These are phyloP conservation scores for Orchesellides sinensis DNA, from an alignment of 2,888 invertebrate genomes.

Conservation along the genomic window DNA sequence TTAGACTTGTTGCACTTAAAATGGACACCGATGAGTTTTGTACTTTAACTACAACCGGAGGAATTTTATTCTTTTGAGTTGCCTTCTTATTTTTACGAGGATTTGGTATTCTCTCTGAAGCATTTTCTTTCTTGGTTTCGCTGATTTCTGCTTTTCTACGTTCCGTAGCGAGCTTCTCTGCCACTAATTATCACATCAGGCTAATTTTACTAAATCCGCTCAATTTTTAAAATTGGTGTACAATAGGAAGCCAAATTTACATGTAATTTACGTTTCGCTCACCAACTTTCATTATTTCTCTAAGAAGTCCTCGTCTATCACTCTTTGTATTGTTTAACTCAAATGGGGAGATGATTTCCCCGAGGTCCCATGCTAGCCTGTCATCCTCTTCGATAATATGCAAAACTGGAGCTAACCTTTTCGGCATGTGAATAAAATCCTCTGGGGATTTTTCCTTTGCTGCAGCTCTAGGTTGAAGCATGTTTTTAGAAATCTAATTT, in stretches of 20 bases:
- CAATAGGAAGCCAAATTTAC: neutral
- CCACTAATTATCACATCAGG: neutral
- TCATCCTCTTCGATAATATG: constrained; percentile 44
- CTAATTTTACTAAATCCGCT: neutral
- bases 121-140: neutral
- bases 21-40: constrained; percentile 52
- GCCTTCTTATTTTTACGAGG: neutral
- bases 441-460: constrained; percentile 21
- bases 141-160: neutral
- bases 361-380: constrained; percentile 47
- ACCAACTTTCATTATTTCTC: constrained; percentile 34
- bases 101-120: neutral
- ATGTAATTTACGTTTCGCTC: neutral
- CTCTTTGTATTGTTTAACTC: constrained; percentile 53
- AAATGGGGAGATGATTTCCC: constrained; percentile 57
- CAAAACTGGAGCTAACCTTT: constrained; percentile 49
- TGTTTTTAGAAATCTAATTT: neutral
- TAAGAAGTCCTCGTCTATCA: constrained; percentile 46
- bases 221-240: neutral
- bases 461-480: neutral
- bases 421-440: constrained; percentile 39
- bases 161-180: neutral
- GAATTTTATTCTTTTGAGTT: neutral
- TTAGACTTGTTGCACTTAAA: constrained; percentile 24
- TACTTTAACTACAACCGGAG: constrained; percentile 54